phyloP scores from a whole-genome alignment of 2,888 invertebrate genomes.

The Phytoseiulus persimilis region DNA sequence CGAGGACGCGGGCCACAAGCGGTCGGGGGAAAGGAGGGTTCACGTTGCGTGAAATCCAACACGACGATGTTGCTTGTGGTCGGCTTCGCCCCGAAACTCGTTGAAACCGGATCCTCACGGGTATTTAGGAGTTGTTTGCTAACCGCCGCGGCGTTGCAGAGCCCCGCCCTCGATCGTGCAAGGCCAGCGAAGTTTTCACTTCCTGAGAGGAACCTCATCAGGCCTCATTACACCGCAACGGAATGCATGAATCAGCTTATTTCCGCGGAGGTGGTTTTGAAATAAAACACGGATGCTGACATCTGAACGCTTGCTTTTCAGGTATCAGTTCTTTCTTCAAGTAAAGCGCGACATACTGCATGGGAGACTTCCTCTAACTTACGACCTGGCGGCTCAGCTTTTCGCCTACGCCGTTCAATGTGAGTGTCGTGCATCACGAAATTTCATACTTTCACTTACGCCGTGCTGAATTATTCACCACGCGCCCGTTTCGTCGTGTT shows the following conservation, averaged over 20 bases:
- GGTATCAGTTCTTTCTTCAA: slow-evolving; percentile 94
- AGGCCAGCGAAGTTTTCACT: too few species aligned
- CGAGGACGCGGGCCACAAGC: neutral
- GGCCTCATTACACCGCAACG: too few species aligned
- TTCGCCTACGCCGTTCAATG: slow-evolving; percentile 89
- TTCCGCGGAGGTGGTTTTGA: too few species aligned
- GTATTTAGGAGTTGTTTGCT: neutral
- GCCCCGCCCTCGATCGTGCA: too few species aligned
- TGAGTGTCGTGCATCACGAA: slow-evolving; percentile 56
- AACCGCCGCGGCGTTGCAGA: neutral
- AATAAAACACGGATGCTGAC: too few species aligned
- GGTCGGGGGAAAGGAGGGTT: neutral
- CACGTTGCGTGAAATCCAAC: neutral
- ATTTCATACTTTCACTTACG: neutral
- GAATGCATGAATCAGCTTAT: too few species aligned
- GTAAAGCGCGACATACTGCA: slow-evolving; percentile 91
- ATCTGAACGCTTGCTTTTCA: slow-evolving; percentile 53
- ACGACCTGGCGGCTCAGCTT: slow-evolving; percentile 81
- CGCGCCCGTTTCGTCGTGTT: neutral
- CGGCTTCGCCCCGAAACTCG: neutral
- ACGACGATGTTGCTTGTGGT: neutral
- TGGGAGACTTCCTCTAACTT: slow-evolving; percentile 78
- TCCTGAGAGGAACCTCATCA: too few species aligned
- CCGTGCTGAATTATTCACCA: neutral
- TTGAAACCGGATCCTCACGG: neutral